Evolutionary conservation across 2,888 invertebrate species (phyloP).

Genomic region (Caenorhabditis zanzibari): DNA sequence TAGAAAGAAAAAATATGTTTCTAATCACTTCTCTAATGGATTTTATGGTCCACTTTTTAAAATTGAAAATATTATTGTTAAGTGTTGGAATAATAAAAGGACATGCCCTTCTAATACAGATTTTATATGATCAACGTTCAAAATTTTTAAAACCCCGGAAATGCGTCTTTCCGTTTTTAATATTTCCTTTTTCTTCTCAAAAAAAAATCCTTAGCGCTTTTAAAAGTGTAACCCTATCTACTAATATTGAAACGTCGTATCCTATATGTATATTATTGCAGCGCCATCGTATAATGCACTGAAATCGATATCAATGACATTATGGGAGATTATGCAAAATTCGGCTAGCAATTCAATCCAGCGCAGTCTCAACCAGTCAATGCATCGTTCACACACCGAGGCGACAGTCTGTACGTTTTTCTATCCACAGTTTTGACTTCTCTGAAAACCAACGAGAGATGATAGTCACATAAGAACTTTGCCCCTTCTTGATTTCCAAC

Average conservation of each 20-base stretch:
- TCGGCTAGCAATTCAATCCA: constrained; percentile 75
- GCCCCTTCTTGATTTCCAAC: constrained; percentile 42
- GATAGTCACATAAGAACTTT: constrained; percentile 41
- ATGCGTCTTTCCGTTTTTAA: neutral
- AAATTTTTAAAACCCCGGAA: neutral
- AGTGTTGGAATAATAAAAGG: too few relatives aligned
- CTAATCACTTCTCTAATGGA: too few relatives aligned
- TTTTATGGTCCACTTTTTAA: too few relatives aligned
- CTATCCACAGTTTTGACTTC: constrained; percentile 3
- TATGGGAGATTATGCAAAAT: constrained; percentile 87
- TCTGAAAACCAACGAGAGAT: constrained; percentile 1
- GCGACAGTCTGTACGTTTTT: constrained; percentile 67
- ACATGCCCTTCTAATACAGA: too few relatives aligned
- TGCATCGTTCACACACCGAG: constrained; percentile 71
- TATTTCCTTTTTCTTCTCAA: neutral
- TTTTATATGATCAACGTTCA: neutral
- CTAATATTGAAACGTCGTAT: constrained; percentile 37
- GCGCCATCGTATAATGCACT: constrained; percentile 86
- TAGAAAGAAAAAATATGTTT: too few relatives aligned
- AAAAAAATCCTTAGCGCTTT: constrained; percentile 1
- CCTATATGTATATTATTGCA: constrained; percentile 82
- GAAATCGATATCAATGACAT: constrained; percentile 85
- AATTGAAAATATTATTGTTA: too few relatives aligned
- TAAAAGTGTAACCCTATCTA: constrained; percentile 27
- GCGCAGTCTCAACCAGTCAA: constrained; percentile 74